These are phyloP conservation scores for Bombus vancouverensis DNA, from an alignment of 1,140 invertebrate species.

Conservation along the genomic window DNA sequence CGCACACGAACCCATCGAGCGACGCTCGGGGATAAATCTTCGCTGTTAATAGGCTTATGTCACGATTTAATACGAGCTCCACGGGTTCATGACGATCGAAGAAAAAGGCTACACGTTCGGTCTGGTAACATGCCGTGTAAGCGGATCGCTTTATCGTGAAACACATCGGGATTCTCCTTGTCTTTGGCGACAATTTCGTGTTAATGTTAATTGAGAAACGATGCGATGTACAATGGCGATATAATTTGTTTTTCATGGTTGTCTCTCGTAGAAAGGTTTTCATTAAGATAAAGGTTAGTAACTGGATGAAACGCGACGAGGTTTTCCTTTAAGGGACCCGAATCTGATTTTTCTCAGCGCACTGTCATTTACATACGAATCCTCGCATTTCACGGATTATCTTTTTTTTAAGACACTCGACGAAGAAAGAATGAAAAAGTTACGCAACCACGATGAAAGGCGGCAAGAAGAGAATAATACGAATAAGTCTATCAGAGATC, in stretches of 20 bases:
- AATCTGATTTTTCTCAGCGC: not conserved
- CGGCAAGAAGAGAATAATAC: not conserved
- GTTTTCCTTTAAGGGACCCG: too few species aligned
- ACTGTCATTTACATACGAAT: not conserved
- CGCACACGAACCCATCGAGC: not conserved
- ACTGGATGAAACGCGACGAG: not conserved
- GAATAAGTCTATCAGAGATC: not conserved
- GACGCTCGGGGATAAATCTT: not conserved
- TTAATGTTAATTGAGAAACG: too few species aligned
- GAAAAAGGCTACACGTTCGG: not conserved
- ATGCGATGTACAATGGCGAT: too few species aligned
- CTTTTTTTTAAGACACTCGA: not conserved
- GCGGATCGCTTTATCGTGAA: not conserved
- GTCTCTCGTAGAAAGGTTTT: not conserved
- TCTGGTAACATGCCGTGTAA: conserved; percentile 6
- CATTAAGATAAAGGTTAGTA: not conserved
- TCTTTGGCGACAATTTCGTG: too few species aligned
- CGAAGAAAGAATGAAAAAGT: not conserved
- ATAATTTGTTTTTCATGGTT: too few species aligned
- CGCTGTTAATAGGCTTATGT: conserved; percentile 29
- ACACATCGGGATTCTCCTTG: not conserved
- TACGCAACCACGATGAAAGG: not conserved
- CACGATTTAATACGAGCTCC: conserved; percentile 16
- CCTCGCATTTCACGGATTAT: not conserved
- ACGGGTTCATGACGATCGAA: not conserved